Evolutionary conservation across 2,888 invertebrate species (phyloP), one percentile per base, ranked within the genome.

Genomic region (Plagodis pulveraria): DNA sequence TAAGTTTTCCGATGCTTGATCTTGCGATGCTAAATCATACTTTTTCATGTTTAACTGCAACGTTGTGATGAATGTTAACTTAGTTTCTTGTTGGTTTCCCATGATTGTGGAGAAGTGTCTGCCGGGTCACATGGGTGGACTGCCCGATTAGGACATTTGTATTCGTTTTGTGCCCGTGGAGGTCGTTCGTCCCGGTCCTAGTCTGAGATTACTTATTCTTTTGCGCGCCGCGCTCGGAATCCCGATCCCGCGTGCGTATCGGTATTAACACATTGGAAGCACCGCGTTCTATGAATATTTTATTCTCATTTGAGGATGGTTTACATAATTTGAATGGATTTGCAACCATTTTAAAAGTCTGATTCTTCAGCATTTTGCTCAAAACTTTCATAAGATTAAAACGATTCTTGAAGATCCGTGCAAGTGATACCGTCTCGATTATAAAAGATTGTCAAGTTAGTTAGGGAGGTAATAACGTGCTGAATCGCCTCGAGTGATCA

Each of bases 171-270:
- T 83, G 75, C 69, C 71, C 73, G 54, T 82, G 72, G 86, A 91
- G 91, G 91, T 91, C 91, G 89, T 92, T 92, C 89, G 89, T 87
- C 91, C 91, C 91, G 91, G 91, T 72, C 83, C 87, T 89, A 74
- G 86, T 77, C 79, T 80, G 78, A 81, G 77, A 77, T 77, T 73
- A 76, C 76, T 77, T 81, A 85, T 84, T 81, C 86, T 87, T 86
- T 83, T 78, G 81, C 82, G 78, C 80, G 78, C 83, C 84, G 80
- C 79, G 73, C 62, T 72, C 66, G 66, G 71, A 80, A 83, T 85
- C 79, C 74, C 59, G 78, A 91, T 87, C 87, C 87, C 64, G 72
- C 66, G 66, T 81, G 85, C 86, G 87, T 87, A 75, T 78, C 75
- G 70, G 78, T 84, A 87, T 87, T 87, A 87, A 83, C 87, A 85